Evolutionary conservation across 2,113 vertebrate species (phyloP).

Genomic region (Neolamprologus toae): DNA sequence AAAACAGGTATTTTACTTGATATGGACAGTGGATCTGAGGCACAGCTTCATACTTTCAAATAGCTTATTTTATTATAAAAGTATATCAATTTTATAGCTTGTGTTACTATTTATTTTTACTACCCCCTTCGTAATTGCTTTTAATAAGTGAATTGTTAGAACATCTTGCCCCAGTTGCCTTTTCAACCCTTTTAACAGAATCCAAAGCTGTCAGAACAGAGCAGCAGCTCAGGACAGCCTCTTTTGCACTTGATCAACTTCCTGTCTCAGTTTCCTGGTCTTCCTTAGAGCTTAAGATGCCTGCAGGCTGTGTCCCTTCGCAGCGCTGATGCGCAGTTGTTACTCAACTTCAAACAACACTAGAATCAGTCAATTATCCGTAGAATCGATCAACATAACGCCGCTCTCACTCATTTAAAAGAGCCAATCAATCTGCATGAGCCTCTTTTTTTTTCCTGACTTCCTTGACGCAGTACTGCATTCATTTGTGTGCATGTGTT

Average conservation of each 20-base stretch:
- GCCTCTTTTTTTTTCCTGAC: not conserved
- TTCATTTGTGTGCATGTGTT: not conserved
- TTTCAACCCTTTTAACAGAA: not conserved
- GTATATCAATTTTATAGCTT: not conserved
- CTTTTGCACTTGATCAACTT: not conserved
- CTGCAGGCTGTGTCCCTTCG: constrained; percentile 18
- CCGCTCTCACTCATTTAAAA: constrained; percentile 45
- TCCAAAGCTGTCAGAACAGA: not conserved
- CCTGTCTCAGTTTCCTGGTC: not conserved
- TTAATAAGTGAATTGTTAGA: not conserved
- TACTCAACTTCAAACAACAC: constrained; percentile 49
- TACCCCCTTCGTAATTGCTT: not conserved
- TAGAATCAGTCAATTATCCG: constrained; percentile 60
- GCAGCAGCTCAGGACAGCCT: not conserved
- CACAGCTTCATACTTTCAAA: not conserved
- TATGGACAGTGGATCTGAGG: not conserved
- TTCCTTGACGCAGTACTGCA: not conserved
- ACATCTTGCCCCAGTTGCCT: not conserved
- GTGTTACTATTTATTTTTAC: not conserved
- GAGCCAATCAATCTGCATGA: constrained; percentile 52
- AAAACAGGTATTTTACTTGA: not conserved
- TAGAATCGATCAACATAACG: constrained; percentile 57
- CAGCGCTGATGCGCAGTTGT: constrained; percentile 29
- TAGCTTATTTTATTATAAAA: not conserved
- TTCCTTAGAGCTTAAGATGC: constrained; percentile 3